phyloP scores from a whole-genome alignment of 2,888 invertebrate species.

The Plebejus anna region DNA sequence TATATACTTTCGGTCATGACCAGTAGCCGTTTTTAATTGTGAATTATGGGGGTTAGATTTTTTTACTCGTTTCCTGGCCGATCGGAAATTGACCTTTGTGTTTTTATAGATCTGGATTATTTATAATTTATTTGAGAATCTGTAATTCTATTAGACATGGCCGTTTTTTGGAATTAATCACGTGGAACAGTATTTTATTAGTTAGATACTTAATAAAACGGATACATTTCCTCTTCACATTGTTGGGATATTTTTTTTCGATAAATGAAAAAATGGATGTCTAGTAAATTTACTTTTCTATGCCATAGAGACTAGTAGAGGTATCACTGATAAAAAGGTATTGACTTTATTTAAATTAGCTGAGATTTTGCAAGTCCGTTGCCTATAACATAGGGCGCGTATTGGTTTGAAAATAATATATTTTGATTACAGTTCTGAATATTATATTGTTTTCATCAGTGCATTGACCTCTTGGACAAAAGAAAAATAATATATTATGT shows the following conservation, averaged over 20 bases:
- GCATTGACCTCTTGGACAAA: not conserved
- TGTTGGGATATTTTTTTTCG: not conserved
- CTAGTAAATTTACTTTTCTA: not conserved
- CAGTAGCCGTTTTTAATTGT: conserved; percentile 78
- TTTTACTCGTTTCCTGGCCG: conserved; percentile 62
- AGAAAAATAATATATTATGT: not conserved
- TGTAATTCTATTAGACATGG: conserved; percentile 60
- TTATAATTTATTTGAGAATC: conserved; percentile 52
- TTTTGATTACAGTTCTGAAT: not conserved
- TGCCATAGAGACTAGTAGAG: not conserved
- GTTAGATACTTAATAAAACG: conserved; percentile 52
- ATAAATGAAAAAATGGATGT: not conserved
- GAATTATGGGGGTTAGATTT: conserved; percentile 69
- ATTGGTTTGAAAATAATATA: too few relatives aligned
- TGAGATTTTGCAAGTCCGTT: not conserved
- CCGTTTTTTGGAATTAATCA: conserved; percentile 58
- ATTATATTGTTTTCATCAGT: too few relatives aligned
- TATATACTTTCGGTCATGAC: conserved; percentile 75
- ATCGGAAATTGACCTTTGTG: conserved; percentile 70
- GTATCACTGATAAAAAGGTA: not conserved
- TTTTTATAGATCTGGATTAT: conserved; percentile 62
- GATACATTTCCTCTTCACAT: conserved; percentile 53
- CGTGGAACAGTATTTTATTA: conserved; percentile 56
- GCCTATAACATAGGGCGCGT: not conserved
- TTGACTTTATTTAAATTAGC: not conserved